These are phyloP conservation scores for Engraulis encrasicolus DNA, from an alignment of 2,113 vertebrate genomes.

Conservation along the genomic window DNA sequence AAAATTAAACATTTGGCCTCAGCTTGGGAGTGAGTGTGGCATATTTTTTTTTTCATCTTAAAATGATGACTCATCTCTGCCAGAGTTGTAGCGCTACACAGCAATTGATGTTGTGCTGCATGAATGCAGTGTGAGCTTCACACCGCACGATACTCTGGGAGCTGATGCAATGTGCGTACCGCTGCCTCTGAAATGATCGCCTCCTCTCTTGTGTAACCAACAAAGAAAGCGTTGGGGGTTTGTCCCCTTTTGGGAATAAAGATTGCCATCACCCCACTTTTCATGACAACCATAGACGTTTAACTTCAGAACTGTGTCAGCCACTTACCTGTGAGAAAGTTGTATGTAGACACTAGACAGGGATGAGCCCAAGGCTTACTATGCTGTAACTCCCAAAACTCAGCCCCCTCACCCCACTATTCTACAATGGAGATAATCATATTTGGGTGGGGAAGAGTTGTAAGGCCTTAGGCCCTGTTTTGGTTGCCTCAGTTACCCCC, in stretches of 20 bases:
- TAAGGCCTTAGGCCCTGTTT: slow-evolving; percentile 22
- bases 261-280: slow-evolving; percentile 21
- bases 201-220: slow-evolving; percentile 41
- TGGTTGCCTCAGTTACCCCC: slow-evolving; percentile 75
- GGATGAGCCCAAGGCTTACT: background rate
- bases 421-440: background rate
- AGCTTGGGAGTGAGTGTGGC: too few relatives aligned
- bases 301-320: slow-evolving; percentile 54
- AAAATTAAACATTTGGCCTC: too few relatives aligned
- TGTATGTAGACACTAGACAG: background rate
- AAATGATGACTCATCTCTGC: background rate
- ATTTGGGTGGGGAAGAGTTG: background rate
- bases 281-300: slow-evolving; percentile 24
- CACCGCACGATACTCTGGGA: too few relatives aligned
- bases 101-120: background rate
- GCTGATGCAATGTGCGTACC: background rate
- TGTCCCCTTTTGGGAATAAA: slow-evolving; percentile 50
- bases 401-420: background rate
- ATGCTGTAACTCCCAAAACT: slow-evolving; percentile 29
- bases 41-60: too few relatives aligned
- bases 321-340: slow-evolving; percentile 40
- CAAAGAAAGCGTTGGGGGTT: slow-evolving; percentile 40
- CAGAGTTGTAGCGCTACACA: background rate
- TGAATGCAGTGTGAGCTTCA: background rate
- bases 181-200: slow-evolving; percentile 59